Base-by-base conservation (phyloP, 1,140 invertebrate genomes). In the Danaus melanippus region DNA sequence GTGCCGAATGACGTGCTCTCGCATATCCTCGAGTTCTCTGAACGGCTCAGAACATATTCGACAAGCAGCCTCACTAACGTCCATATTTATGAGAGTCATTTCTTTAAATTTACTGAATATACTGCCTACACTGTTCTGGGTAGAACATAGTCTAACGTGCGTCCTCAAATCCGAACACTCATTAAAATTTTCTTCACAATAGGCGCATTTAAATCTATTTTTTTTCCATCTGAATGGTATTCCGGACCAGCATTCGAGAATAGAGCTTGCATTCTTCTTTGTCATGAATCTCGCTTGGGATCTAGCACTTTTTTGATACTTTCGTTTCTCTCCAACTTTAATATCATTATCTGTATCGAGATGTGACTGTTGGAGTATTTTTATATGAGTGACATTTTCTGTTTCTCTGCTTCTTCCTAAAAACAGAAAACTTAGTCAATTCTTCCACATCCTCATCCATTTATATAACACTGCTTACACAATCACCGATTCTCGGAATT, bases 91-190 rank as follows among this genome's bases (percentile, higher is more conserved):
- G 0, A 82, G 56, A 0, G 77, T 63, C 80, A 84, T 84, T 59
- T 86, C 81, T 61, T 78, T 82, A 41, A 79, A 86, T 58, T 84
- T 84, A 44, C 69, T 77, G 46, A 84, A 86, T 17, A 86, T 84
- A 57, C 84, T 81, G 53, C 74, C 74, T 0, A 76, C 52, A 12
- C 40, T 74, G 48, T 84, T 74, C 4, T 67, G 60, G 4, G 55
- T 50, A 0, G 69, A 60, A 46, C 81, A 86, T 1, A 62, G 7
- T 21, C 58, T 60, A 0, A 84, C 76, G 55, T 86, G 84, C 0
- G 58, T 53, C 53, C 81, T 67, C 0, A 86, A 56, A 6, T 70
- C 62, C 0, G 45, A 39, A 46, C 73, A 81, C 7, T 79, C 77
- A 1, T 71, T 76, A 44, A 82, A 84, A 49, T 73, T 66, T 8